Evolutionary conservation across 1,140 invertebrate species (phyloP).

Genomic region (Tachypleus tridentatus): DNA sequence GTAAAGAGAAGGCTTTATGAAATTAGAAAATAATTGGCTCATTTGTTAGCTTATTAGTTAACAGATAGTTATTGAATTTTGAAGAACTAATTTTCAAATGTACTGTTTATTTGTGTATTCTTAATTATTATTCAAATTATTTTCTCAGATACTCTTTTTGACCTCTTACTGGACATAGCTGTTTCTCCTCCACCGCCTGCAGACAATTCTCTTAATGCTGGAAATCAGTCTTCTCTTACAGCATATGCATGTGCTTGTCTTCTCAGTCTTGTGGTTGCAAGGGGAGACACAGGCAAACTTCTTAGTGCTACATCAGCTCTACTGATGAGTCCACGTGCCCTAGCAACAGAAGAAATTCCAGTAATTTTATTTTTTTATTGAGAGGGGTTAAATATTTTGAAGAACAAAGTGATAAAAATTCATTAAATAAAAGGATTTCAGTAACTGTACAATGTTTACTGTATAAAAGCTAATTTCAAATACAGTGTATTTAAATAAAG

Average conservation of each 20-base stretch:
- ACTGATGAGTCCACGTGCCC: slow-evolving; percentile 64
- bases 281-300: slow-evolving; percentile 84
- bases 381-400: neutral
- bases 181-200: slow-evolving; percentile 32
- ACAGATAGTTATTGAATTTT: no score
- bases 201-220: slow-evolving; percentile 18
- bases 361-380: slow-evolving; percentile 4
- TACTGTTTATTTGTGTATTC: no score
- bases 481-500: no score
- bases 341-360: slow-evolving; percentile 18
- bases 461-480: no score
- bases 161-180: slow-evolving; percentile 61
- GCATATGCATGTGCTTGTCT: slow-evolving; percentile 80
- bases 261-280: slow-evolving; percentile 76
- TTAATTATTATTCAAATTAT: slow-evolving; percentile 4
- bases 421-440: no score
- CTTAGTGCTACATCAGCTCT: slow-evolving; percentile 72
- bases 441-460: neutral
- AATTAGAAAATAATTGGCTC: slow-evolving; percentile 3
- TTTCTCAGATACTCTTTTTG: slow-evolving; percentile 56
- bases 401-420: no score
- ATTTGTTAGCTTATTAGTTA: slow-evolving; percentile 7
- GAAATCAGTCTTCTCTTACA: slow-evolving; percentile 46
- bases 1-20: neutral
- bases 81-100: no score